Evolutionary conservation across 2,888 invertebrate species (phyloP), one percentile per base, ranked within the genome.

Genomic region (Tenthredo distinguenda): DNA sequence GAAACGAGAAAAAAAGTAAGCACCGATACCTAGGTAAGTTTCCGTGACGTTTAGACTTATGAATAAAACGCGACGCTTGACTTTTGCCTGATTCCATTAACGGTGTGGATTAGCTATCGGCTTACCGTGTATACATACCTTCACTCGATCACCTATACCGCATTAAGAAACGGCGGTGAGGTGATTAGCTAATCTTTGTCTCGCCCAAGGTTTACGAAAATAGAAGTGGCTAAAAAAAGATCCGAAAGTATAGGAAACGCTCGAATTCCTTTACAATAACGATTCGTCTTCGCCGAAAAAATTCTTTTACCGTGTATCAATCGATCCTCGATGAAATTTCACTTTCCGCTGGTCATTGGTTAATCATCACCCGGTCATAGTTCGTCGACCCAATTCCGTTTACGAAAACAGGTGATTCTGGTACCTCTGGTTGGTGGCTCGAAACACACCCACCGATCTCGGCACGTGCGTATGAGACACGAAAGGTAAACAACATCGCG

Each of bases 61-160:
- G 37, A 77, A 77, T 77, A 55, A 55, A 77, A n/a, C 55, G 18
- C 77, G 77, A 26, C 31, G 47, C 10, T 77, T 55, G 77, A 77
- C 77, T 50, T 50, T 55, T 77, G 55, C 77, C 77, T 77, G 77
- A 77, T 77, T 77, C 31, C 34, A 55, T 77, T 55, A 77, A 40
- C 26, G 21, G 6, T 26, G 47, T 6, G 40, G 26, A 76, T 76
- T n/a, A 21, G 47, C 76, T 0, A 26, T 26, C 10, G 58, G 58
- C 21, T 21, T 3, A 21, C n/a, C 0, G 10, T 43, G 40, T 43
- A 43, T 47, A 15, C 47, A 3, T 62, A 10, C 9, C 9, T 21
- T 26, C 62, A 62, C 62, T 26, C 4, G 10, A 62, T 62, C 26
- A 50, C 4, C 6, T 50, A 26, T 62, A 62, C 21, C 12, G 62